Evolutionary conservation across 2,113 vertebrate species (phyloP), one percentile per base, ranked within the genome.

Genomic region (Capreolus pygargus): DNA sequence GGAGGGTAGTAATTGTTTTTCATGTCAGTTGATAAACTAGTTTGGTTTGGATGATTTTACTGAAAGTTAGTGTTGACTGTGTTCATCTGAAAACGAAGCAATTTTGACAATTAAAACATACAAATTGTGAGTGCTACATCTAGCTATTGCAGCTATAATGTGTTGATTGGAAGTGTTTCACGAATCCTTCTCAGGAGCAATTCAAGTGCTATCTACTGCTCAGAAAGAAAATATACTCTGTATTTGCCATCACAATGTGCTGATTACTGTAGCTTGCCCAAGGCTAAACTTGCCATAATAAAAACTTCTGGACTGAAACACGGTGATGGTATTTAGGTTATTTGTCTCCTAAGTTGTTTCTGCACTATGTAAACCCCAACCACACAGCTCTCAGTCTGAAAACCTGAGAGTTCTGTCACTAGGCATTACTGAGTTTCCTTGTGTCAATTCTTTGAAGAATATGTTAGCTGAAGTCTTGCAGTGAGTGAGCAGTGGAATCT

Each of bases 351-450:
- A 82, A 90, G 87, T 92, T 98, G 97, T 98, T 98, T 98, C 83
- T 98, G 96, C 45, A 85, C 93, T 8, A 1, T 97, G 79, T 96
- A 98, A 98, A 96, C 97, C 98, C 97, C 94, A 98, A 97, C 93
- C 94, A 98, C 99, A 98, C 98, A 99, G 98, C 99, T 98, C 96
- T 99, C 98, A 91, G 97, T 98, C 98, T 97, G 96, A 99, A 98
- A 98, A 98, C 3, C 57, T 98, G 97, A 98, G 97, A 98, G 94
- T 82, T 98, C 55, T 98, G 97, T 98, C 96, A 95, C n/a, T 83
- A 98, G 97, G 96, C 98, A 96, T 81, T 2, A 3, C 97, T 54
- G 87, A 98, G 92, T 98, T 95, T 55, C 30, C 58, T 98, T 98
- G 97, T 98, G 97, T 94, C 33, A 0, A 9, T 97, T 97, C 95